Conservation (phyloP, 1,140 invertebrate genomes). For the Procambarus virginalis region DNA sequence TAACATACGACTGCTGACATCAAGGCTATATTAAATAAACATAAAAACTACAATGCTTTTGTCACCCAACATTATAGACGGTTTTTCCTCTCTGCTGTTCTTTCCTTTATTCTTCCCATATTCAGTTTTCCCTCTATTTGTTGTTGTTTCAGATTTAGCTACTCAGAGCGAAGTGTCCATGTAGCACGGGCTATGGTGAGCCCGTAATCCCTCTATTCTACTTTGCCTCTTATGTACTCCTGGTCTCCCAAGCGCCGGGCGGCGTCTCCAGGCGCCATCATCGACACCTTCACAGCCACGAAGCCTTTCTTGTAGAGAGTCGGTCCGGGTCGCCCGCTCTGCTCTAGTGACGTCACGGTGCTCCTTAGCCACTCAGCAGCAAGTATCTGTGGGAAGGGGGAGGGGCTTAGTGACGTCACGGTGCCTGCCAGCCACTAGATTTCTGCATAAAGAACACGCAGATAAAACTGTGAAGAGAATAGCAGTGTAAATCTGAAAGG, state of each 20-base stretch:
- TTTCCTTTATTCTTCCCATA: too few relatives aligned
- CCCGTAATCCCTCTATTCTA: background rate
- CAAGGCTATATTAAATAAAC: too few relatives aligned
- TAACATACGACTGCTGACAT: too few relatives aligned
- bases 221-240: background rate
- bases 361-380: background rate
- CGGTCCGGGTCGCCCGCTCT: background rate
- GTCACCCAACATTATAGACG: too few relatives aligned
- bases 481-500: too few relatives aligned
- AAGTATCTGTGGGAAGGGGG: background rate
- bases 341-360: background rate
- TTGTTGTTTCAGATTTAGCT: background rate
- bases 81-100: too few relatives aligned
- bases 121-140: background rate
- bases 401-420: background rate
- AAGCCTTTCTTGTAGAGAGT: background rate
- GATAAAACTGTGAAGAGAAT: too few relatives aligned
- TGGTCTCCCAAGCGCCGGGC: background rate
- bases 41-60: too few relatives aligned
- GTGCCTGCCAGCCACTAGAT: background rate
- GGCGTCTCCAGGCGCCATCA: slow-evolving; percentile 2
- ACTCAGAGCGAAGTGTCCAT: too few relatives aligned
- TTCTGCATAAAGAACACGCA: too few relatives aligned
- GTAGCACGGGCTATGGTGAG: too few relatives aligned
- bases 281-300: slow-evolving; percentile 17